These are phyloP conservation scores for Diadema setosum DNA, from an alignment of 35 echinoderm and acorn worm species.

Conservation along the genomic window DNA sequence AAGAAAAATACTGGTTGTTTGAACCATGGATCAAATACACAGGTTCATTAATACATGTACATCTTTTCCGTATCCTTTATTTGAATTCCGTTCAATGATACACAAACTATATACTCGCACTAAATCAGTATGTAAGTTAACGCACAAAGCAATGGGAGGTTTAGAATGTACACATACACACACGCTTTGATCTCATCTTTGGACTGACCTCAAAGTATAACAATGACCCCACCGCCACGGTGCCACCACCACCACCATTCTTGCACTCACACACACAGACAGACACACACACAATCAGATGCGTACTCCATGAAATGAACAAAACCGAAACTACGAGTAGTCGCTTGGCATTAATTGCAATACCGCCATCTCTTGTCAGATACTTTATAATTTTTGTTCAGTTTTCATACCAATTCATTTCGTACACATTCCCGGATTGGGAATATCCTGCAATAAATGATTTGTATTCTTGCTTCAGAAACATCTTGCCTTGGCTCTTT, in stretches of 20 bases:
- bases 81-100: background rate
- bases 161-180: no score
- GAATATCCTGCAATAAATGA: no score
- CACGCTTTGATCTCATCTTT: background rate
- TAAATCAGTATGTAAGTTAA: background rate
- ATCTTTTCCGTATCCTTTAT: no score
- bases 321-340: background rate
- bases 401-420: background rate
- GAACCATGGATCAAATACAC: no score
- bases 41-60: no score
- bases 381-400: background rate
- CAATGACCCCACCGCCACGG: background rate
- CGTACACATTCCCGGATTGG: no score
- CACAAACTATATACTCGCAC: background rate
- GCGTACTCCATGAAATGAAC: background rate
- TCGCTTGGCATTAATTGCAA: background rate
- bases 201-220: background rate
- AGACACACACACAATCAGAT: background rate
- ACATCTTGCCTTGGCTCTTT: background rate
- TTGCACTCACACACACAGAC: background rate
- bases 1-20: no score
- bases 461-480: no score
- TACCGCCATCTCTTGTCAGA: slow-evolving; percentile 12
- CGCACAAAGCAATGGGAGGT: background rate
- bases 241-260: background rate